Evolutionary conservation across 2,113 vertebrate species (phyloP).

Genomic region (Sula dactylatra): DNA sequence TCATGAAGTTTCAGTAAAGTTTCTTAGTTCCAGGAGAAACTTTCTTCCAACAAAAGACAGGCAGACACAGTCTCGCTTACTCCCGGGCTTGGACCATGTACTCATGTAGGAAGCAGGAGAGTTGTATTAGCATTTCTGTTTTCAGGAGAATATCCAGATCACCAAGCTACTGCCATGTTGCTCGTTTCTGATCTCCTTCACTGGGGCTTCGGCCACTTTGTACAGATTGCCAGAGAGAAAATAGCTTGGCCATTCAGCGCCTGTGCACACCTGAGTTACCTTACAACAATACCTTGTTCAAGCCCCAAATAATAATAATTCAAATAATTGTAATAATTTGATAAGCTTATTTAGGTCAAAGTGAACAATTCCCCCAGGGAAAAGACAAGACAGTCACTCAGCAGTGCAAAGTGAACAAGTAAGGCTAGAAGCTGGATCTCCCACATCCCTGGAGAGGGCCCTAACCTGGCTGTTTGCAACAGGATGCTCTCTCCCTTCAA

Average conservation of each 20-base stretch:
- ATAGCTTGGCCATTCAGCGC: fast-evolving
- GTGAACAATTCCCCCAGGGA: neutral
- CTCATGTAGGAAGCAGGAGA: neutral
- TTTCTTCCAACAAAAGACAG: neutral
- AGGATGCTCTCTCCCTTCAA: neutral
- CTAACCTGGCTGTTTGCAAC: neutral
- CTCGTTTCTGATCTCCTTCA: neutral
- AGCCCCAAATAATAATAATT: neutral
- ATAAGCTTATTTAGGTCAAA: neutral
- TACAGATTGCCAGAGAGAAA: neutral
- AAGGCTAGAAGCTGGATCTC: neutral
- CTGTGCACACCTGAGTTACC: neutral
- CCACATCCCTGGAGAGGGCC: neutral
- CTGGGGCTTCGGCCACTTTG: neutral
- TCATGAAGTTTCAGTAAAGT: neutral
- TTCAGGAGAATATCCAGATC: neutral
- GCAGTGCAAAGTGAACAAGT: neutral
- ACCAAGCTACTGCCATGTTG: neutral
- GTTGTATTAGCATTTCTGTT: neutral
- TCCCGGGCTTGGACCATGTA: neutral
- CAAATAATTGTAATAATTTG: neutral
- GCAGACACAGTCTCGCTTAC: neutral
- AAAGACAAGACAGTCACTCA: neutral
- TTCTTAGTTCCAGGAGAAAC: neutral
- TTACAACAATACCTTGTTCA: neutral